Conservation (phyloP, 2,888 invertebrate species). For the Fissipunctia ypsillon region DNA sequence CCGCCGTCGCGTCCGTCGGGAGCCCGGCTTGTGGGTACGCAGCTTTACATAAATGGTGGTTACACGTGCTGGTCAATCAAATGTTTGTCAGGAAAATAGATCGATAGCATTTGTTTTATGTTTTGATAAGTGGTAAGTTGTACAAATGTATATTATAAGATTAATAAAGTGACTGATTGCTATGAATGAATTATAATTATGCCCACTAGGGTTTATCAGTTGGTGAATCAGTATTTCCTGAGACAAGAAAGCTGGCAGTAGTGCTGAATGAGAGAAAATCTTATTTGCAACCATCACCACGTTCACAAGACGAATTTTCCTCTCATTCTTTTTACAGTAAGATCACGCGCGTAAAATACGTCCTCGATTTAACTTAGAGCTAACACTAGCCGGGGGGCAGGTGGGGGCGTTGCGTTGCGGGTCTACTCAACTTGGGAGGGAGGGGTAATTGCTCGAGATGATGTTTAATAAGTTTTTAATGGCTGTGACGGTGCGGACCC, state of each 20-base stretch:
- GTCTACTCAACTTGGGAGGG: conserved; percentile 70
- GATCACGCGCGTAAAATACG: conserved; percentile 42
- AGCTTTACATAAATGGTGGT: conserved; percentile 13
- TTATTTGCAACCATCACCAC: not conserved
- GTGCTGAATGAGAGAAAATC: not conserved
- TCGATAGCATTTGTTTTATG: not conserved
- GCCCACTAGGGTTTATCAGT: not conserved
- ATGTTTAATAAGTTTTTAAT: conserved; percentile 93
- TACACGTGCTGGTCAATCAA: conserved; percentile 4
- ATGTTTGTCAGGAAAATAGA: not conserved
- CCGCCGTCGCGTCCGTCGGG: conserved; percentile 63
- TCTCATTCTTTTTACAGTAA: conserved; percentile 17
- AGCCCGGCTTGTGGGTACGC: conserved; percentile 7
- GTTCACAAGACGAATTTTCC: not conserved
- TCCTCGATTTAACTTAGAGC: conserved; percentile 47
- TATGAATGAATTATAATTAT: not conserved
- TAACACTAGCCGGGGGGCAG: conserved; percentile 57
- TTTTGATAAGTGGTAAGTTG: not conserved
- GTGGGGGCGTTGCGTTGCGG: conserved; percentile 60
- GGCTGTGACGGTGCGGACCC: conserved; percentile 86
- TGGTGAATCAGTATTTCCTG: not conserved
- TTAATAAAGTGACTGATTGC: not conserved
- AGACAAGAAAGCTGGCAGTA: not conserved
- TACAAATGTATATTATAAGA: not conserved
- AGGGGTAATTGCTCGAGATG: conserved; percentile 92